Evolutionary conservation across 2,113 vertebrate genomes (phyloP).

Genomic region (Bos indicus): DNA sequence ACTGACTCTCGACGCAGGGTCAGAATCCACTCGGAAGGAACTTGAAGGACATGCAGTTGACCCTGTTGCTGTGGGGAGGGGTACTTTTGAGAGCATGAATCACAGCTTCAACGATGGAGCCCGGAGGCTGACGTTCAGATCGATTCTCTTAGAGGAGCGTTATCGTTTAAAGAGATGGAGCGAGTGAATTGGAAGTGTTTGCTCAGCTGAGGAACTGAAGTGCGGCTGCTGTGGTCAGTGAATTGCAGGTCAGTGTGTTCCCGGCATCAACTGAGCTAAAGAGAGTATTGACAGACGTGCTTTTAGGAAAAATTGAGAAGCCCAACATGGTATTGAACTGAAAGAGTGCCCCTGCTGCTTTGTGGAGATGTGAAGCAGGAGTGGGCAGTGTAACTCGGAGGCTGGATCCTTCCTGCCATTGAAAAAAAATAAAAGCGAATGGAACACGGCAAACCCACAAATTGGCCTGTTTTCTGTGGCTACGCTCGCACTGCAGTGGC

Average conservation of each 20-base stretch:
- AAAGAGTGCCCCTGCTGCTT: accelerated
- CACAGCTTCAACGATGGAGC: accelerated
- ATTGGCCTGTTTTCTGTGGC: neutral
- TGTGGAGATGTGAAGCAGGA: accelerated
- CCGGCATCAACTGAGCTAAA: accelerated
- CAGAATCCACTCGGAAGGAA: neutral
- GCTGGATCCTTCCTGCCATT: accelerated
- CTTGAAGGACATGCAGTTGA: no score
- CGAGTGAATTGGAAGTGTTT: neutral
- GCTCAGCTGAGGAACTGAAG: accelerated
- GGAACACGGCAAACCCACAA: accelerated
- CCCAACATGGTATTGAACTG: accelerated
- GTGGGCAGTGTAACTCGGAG: accelerated
- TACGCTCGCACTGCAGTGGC: accelerated
- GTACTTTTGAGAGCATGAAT: neutral
- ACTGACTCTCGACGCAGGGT: accelerated
- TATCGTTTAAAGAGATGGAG: accelerated
- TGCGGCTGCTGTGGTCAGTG: neutral
- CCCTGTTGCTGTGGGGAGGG: neutral
- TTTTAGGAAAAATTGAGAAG: neutral
- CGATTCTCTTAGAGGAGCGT: accelerated
- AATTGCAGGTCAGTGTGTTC: accelerated
- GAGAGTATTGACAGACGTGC: no score
- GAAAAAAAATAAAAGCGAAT: neutral
- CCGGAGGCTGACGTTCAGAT: accelerated